Evolutionary conservation across 2,888 invertebrate genomes (phyloP).

Genomic region (Crematogaster levior): DNA sequence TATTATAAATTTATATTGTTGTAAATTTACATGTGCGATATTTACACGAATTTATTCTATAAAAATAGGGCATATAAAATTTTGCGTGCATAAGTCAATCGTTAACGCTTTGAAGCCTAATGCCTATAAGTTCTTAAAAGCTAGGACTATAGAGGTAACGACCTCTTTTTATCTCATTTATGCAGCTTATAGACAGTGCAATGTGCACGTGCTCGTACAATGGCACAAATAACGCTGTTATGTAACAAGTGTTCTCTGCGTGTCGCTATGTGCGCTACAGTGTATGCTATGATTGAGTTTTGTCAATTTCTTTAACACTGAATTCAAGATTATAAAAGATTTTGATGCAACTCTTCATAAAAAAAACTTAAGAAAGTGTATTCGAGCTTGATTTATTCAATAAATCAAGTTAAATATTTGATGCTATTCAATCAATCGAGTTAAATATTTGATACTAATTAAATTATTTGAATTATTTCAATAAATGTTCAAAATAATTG

Average conservation of each 20-base stretch:
- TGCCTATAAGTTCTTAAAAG: constrained; percentile 33
- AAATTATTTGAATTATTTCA: too few species aligned
- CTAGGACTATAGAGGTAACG: constrained; percentile 27
- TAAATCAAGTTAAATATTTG: too few species aligned
- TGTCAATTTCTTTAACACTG: neutral
- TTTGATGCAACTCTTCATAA: neutral
- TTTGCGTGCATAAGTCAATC: constrained; percentile 13
- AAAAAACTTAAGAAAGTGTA: neutral
- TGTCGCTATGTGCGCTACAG: neutral
- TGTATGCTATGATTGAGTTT: constrained; percentile 13
- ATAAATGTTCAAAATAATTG: neutral
- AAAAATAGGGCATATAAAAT: neutral
- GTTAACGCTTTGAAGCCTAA: neutral
- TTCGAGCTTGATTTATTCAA: too few species aligned
- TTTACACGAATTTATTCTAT: neutral
- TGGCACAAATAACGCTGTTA: constrained; percentile 37
- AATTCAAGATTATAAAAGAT: neutral
- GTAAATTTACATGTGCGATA: neutral
- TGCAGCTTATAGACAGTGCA: constrained; percentile 37
- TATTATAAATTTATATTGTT: neutral
- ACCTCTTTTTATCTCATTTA: constrained; percentile 47
- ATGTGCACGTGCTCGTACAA: constrained; percentile 38
- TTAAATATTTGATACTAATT: too few species aligned
- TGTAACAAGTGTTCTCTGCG: constrained; percentile 38
- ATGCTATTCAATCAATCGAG: too few species aligned